Evolutionary conservation across 1,140 invertebrate genomes (phyloP).

Genomic region (Orius laevigatus): DNA sequence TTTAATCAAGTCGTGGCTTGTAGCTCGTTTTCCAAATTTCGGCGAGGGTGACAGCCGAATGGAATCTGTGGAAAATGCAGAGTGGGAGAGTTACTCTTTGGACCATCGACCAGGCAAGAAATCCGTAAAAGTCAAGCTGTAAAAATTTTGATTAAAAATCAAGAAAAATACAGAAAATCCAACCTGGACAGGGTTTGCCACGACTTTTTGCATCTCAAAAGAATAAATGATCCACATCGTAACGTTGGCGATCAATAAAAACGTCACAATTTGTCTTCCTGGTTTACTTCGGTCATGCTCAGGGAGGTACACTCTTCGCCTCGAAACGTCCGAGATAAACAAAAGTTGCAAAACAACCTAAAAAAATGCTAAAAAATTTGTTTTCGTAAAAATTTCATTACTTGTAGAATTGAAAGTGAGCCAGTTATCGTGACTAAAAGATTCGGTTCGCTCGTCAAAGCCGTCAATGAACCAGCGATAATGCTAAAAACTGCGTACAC

Average conservation of each 20-base stretch:
- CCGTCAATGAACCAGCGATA: constrained; percentile 69
- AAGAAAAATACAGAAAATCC: constrained; percentile 7
- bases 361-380: constrained; percentile 5
- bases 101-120: constrained; percentile 85
- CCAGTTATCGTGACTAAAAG: constrained; percentile 79
- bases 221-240: constrained; percentile 93
- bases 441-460: constrained; percentile 70
- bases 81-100: constrained; percentile 84
- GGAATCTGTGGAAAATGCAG: constrained; percentile 94
- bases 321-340: constrained; percentile 86
- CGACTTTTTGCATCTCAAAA: constrained; percentile 87
- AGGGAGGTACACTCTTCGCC: constrained; percentile 71
- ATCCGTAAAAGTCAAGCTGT: constrained; percentile 84
- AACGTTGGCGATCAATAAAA: constrained; percentile 85
- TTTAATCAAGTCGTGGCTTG: constrained; percentile 72
- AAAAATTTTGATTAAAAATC: constrained; percentile 15
- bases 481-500: constrained; percentile 84
- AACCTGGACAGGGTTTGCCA: constrained; percentile 62
- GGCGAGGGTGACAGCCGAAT: constrained; percentile 88
- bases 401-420: constrained; percentile 66
- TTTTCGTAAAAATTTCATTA: constrained; percentile 23
- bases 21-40: constrained; percentile 98
- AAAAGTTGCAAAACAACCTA: constrained; percentile 80
- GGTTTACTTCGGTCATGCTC: constrained; percentile 87
- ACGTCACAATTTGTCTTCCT: constrained; percentile 86